These are phyloP conservation scores for Oryctes rhinoceros DNA, from an alignment of 1,140 invertebrate species.

Conservation along the genomic window DNA sequence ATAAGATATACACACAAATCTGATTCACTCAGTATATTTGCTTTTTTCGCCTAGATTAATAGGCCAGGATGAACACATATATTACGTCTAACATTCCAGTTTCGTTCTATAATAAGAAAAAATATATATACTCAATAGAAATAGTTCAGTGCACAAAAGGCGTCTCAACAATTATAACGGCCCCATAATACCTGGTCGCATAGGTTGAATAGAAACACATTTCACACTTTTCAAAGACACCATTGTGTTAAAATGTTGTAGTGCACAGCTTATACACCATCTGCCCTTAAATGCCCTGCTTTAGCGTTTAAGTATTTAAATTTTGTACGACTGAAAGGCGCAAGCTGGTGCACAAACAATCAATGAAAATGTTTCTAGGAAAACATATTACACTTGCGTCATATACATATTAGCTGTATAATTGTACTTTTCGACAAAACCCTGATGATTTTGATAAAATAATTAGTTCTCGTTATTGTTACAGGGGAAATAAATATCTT, in stretches of 20 bases:
- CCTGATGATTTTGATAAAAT: no score
- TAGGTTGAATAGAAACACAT: neutral
- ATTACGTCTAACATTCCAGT: neutral
- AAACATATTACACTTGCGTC: neutral
- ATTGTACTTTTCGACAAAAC: neutral
- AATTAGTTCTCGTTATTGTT: no score
- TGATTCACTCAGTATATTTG: no score
- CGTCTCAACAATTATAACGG: conserved; percentile 2
- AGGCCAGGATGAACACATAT: no score
- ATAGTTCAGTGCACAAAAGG: neutral
- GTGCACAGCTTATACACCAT: neutral
- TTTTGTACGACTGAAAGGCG: neutral
- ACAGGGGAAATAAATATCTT: no score
- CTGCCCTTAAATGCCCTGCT: neutral
- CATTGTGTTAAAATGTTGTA: conserved; percentile 11
- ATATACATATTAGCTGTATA: neutral
- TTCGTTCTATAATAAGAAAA: neutral
- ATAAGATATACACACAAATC: no score
- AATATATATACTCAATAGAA: neutral
- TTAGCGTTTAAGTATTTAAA: neutral
- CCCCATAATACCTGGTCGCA: conserved; percentile 8
- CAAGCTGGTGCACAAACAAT: neutral
- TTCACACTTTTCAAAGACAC: conserved; percentile 14
- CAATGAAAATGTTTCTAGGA: neutral
- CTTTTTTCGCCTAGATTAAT: no score